Evolutionary conservation across 2,797 vertebrate genomes (phyloP).

Genomic region (Clamator glandarius): DNA sequence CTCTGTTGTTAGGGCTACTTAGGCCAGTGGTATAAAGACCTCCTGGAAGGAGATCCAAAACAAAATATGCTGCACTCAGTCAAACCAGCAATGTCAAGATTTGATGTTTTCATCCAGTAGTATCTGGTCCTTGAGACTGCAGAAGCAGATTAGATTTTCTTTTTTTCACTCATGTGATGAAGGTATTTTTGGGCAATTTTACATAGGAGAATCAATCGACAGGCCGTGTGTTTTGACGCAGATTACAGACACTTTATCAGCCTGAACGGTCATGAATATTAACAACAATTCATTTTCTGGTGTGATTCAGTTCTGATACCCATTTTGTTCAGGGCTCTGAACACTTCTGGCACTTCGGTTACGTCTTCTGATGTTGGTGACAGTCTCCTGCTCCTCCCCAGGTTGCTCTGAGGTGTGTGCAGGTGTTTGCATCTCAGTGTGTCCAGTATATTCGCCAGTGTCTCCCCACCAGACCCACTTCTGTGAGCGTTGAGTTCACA

Average conservation of each 20-base stretch:
- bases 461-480: neutral
- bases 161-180: neutral
- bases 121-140: neutral
- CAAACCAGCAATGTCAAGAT: neutral
- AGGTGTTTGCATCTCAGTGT: neutral
- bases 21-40: neutral
- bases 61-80: neutral
- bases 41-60: neutral
- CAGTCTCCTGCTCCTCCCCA: neutral
- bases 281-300: constrained; percentile 2
- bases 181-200: neutral
- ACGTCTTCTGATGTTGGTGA: neutral
- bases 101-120: neutral
- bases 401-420: neutral
- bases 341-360: neutral
- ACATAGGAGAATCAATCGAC: neutral
- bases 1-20: neutral
- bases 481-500: neutral
- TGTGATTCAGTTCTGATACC: neutral
- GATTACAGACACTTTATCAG: neutral
- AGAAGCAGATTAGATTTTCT: neutral
- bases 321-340: neutral
- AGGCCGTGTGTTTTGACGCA: neutral
- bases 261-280: neutral
- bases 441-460: neutral